phyloP scores from a whole-genome alignment of 2,888 invertebrate genomes.

The Acleris cristana region DNA sequence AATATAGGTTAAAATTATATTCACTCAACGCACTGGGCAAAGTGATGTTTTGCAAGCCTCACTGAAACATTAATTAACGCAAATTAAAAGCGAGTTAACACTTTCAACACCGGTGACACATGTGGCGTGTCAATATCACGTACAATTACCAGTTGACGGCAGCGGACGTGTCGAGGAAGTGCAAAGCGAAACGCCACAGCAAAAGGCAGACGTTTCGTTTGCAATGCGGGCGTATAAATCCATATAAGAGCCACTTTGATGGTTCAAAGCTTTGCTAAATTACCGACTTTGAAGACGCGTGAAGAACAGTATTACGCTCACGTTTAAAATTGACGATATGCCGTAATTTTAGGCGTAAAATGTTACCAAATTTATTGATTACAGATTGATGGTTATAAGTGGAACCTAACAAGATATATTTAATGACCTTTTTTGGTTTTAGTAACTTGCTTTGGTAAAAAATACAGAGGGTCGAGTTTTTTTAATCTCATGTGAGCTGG shows the following conservation, averaged over 20 bases:
- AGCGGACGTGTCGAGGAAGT: not conserved
- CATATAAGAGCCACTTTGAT: slow-evolving; percentile 52
- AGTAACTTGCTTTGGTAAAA: too few relatives aligned
- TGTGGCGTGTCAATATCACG: too few relatives aligned
- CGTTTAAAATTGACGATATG: slow-evolving; percentile 26
- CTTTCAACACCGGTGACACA: too few relatives aligned
- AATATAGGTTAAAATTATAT: too few relatives aligned
- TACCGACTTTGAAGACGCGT: slow-evolving; percentile 36
- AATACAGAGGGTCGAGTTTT: too few relatives aligned
- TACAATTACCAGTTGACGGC: too few relatives aligned
- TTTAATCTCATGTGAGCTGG: too few relatives aligned
- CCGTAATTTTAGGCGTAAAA: slow-evolving; percentile 3
- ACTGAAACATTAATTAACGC: too few relatives aligned
- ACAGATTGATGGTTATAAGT: not conserved
- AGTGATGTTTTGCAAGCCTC: too few relatives aligned
- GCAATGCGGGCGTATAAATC: slow-evolving; percentile 48
- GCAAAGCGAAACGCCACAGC: slow-evolving; percentile 22
- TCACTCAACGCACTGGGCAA: too few relatives aligned
- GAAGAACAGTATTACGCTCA: slow-evolving; percentile 39
- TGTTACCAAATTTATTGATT: not conserved
- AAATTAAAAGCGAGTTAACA: too few relatives aligned
- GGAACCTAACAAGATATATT: not conserved
- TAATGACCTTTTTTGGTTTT: not conserved
- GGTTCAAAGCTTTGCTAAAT: slow-evolving; percentile 47
- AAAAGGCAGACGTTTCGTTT: slow-evolving; percentile 34